Evolutionary conservation across 2,888 invertebrate species (phyloP).

Genomic region (Sympetrum striolatum): DNA sequence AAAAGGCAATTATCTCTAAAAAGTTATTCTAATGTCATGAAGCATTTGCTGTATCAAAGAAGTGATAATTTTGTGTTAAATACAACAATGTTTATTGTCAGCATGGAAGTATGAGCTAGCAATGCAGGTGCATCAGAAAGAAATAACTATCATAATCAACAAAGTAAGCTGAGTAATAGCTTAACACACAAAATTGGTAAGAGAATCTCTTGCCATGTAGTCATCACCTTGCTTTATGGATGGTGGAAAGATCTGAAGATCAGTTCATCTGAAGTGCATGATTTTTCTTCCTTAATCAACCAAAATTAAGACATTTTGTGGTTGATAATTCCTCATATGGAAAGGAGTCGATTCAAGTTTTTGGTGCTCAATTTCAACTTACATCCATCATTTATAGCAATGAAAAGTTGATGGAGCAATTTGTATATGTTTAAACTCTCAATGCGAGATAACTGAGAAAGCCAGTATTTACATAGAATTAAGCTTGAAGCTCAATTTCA

Average conservation of each 20-base stretch:
- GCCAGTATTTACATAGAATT: conserved; percentile 5
- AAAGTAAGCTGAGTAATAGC: neutral
- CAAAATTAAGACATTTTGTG: neutral
- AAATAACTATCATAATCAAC: neutral
- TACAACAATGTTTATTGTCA: neutral
- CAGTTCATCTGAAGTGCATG: neutral
- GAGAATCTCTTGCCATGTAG: neutral
- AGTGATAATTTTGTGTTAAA: neutral
- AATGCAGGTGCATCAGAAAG: neutral
- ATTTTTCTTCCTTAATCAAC: neutral
- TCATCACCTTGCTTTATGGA: neutral
- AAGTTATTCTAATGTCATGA: neutral
- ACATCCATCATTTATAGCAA: neutral
- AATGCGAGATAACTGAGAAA: neutral
- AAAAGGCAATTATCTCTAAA: neutral
- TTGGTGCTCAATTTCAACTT: neutral
- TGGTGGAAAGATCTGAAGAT: neutral
- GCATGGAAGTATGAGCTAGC: neutral
- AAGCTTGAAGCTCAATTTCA: conserved; percentile 37
- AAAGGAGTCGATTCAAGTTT: neutral
- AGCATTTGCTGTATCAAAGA: neutral
- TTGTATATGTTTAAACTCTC: conserved; percentile 23
- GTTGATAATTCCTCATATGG: neutral
- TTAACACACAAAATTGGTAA: neutral
- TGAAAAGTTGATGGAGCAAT: neutral